Evolutionary conservation across 2,113 vertebrate genomes (phyloP).

Genomic region (Melanerpes aurifrons): DNA sequence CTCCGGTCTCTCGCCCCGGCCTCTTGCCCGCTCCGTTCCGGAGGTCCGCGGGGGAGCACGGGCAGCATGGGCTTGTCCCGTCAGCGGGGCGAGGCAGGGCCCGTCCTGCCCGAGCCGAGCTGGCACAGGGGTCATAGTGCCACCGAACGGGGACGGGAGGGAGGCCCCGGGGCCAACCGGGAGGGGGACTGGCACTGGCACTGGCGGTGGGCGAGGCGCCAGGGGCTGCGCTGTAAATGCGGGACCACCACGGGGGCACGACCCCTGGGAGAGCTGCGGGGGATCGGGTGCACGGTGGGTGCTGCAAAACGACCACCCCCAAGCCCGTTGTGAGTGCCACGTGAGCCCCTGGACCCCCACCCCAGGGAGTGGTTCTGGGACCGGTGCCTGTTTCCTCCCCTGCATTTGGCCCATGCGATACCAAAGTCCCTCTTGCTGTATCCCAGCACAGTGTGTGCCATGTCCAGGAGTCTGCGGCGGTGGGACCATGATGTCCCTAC

Average conservation of each 20-base stretch:
- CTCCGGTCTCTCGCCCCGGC: too few relatives aligned
- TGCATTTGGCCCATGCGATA: rapidly evolving
- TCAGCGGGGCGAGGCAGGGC: neutral
- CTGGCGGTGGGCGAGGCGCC: neutral
- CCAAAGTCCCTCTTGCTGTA: neutral
- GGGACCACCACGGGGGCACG: neutral
- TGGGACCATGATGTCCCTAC: neutral
- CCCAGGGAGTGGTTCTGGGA: rapidly evolving
- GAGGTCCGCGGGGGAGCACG: neutral
- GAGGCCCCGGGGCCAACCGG: neutral
- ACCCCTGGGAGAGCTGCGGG: neutral
- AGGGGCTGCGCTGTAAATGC: neutral
- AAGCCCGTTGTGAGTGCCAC: neutral
- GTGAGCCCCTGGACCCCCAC: rapidly evolving
- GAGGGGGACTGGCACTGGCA: neutral
- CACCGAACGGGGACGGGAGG: neutral
- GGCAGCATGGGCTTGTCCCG: neutral
- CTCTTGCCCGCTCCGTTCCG: neutral
- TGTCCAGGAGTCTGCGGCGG: neutral
- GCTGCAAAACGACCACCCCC: neutral
- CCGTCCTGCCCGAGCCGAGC: neutral
- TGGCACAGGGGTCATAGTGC: neutral
- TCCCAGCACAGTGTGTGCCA: rapidly evolving
- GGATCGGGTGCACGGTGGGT: neutral
- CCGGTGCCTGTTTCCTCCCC: too few relatives aligned